Evolutionary conservation across 2,113 vertebrate genomes (phyloP), one percentile per base, ranked within the genome.

Genomic region (Poeciliopsis retropinna): DNA sequence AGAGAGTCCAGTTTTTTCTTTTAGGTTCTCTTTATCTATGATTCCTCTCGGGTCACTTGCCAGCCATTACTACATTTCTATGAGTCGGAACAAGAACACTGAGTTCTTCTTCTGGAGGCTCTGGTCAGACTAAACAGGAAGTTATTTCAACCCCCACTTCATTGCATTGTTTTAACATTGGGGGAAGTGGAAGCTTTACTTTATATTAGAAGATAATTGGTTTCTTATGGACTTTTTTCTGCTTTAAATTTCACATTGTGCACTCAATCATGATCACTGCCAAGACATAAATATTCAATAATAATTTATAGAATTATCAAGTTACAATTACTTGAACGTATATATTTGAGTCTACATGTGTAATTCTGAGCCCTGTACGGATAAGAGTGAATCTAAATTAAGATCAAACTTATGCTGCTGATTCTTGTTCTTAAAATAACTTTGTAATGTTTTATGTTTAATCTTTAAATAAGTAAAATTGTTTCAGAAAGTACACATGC

Each of bases 101-200:
- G 10, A 63, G 9, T 37, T 28, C 63, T 75, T 72, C 64, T 66
- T 39, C 44, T 19, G 17, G 64, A 74, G 37, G 39, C 72, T 69
- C 6, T 4, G 29, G 39, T 62, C 32, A 72, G 73, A 80, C 71
- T 78, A 71, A 87, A 87, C 66, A 84, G 78, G 66, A 78, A 78
- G 68, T 79, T 60, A 64, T 64, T 57, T 61, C 22, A 29, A 22
- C 64, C 30, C 1, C 37, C 34, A 27, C 13, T 44, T 65, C 44
- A 13, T 17, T 2, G 10, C 25, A 61, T 69, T 84, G 54, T 73
- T 72, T 60, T 34, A 32, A 4, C 44, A 1, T 25, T 7, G 29
- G 29, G 13, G 5, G 25, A 25, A 17, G 67, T 60, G 37, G 64
- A 7, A 73, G 13, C 29, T 80, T 28, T 76, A 11, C 67, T 70